phyloP scores from a whole-genome alignment of 1,140 invertebrate genomes.

The Caerostris darwini region DNA sequence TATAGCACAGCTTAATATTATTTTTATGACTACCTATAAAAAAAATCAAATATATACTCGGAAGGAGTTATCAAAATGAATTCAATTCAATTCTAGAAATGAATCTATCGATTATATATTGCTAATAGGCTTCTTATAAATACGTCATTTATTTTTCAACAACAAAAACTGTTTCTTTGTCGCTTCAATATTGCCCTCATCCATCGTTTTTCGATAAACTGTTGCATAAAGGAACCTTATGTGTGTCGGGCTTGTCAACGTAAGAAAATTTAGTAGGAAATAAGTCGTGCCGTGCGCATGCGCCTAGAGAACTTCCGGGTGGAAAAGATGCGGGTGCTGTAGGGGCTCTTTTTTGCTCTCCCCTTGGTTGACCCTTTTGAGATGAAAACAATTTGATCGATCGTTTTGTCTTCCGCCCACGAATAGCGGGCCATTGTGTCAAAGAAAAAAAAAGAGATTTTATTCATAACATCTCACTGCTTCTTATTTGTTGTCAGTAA shows the following conservation, averaged over 20 bases:
- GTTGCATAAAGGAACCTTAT: neutral
- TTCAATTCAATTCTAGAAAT: no score
- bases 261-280: conserved; percentile 7
- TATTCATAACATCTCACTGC: no score
- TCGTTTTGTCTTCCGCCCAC: neutral
- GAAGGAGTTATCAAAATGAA: no score
- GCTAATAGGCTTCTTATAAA: no score
- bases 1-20: no score
- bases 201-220: neutral
- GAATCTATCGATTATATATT: no score
- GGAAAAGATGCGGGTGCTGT: neutral
- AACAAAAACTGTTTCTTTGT: no score
- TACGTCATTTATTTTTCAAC: no score
- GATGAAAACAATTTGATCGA: conserved; percentile 10
- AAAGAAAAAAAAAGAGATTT: neutral
- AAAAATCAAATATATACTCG: no score
- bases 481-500: no score
- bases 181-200: no score
- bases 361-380: conserved; percentile 22
- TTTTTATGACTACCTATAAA: no score
- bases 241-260: neutral
- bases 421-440: neutral
- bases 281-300: neutral
- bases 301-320: neutral
- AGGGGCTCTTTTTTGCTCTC: neutral